Conservation (phyloP, 2,888 invertebrate genomes). For the Ctena decussata region DNA sequence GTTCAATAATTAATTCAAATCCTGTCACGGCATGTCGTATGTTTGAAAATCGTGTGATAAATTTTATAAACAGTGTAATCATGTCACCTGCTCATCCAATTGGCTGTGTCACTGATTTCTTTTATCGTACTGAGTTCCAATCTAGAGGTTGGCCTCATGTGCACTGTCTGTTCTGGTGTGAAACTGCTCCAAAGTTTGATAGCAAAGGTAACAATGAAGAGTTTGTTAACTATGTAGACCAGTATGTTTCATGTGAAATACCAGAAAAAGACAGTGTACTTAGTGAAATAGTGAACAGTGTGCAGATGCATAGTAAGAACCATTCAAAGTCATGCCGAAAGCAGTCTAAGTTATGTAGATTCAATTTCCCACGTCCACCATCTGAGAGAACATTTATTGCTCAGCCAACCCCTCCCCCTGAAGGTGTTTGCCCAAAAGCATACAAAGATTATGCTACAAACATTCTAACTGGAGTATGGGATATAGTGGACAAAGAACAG, state of each 20-base stretch:
- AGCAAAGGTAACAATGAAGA: constrained; percentile 25
- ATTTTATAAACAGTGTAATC: constrained; percentile 39
- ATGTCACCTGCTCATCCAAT: constrained; percentile 30
- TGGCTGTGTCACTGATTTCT: constrained; percentile 41
- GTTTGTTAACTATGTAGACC: constrained; percentile 31
- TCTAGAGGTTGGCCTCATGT: constrained; percentile 32
- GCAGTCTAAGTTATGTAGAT: constrained; percentile 43
- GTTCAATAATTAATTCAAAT: constrained; percentile 46
- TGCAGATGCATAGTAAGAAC: constrained; percentile 54
- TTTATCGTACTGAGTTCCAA: constrained; percentile 45
- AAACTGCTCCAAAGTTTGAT: constrained; percentile 28
- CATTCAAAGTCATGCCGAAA: constrained; percentile 59
- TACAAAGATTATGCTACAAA: not conserved
- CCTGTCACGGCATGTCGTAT: constrained; percentile 57
- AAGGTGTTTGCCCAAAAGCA: not conserved
- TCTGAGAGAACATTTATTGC: constrained; percentile 35
- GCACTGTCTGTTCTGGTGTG: constrained; percentile 36
- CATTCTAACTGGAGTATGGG: not conserved
- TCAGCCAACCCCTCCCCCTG: not conserved
- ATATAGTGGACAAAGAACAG: not conserved
- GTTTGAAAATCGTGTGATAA: constrained; percentile 52
- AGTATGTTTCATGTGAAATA: constrained; percentile 41
- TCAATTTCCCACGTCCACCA: constrained; percentile 49
- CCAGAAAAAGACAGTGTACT: constrained; percentile 41
- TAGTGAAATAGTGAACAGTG: constrained; percentile 38